Base-by-base conservation (phyloP, 64 coral and sea anemone species). In the Stichodactyla mertensii region DNA sequence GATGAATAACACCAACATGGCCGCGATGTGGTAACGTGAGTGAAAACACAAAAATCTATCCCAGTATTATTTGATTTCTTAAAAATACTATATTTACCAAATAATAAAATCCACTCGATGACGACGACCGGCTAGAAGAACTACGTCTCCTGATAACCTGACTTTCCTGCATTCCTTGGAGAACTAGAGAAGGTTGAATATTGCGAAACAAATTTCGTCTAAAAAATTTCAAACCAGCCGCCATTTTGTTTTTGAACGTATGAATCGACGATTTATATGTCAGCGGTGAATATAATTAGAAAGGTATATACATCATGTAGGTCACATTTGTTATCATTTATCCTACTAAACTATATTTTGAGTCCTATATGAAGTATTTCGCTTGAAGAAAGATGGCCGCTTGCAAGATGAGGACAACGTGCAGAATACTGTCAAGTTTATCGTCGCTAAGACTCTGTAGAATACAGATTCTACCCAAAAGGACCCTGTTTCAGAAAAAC, bases 241-340 rank as follows among this genome's bases (percentile, higher is more conserved):
- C 89, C 89, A 91, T 91, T 82, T 91, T 91, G 89, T 81, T 81
- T 81, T 12, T n/a, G 52, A 18, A 16, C 7, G 9, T 52, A 81
- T 20, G 78, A 81, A 81, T 18, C 51, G 13, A 53, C 67, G 20
- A 27, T 71, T 8, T 27, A 0, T 16, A 5, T 4, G 14, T 20
- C 78, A 81, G 78, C 52, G 53, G 78, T 10, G 4, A 7, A 28
- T 13, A 13, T 57, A 31, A 10, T 57, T 57, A 57, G 13, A 57
- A 31, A 18, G 69, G 23, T 71, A 27, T 71, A 28, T 71, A 71
- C 69, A 26, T 71, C n/a, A 71, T 71, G 69, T 28, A 24, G 6
- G n/a, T n/a, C n/a, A n/a, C n/a, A n/a, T n/a, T n/a, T n/a, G n/a
- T n/a, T n/a, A n/a, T n/a, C n/a, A n/a, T n/a, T n/a, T n/a, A n/a